phyloP scores from a whole-genome alignment of 2,888 invertebrate species.

The Paralinhomoeus sp. region DNA sequence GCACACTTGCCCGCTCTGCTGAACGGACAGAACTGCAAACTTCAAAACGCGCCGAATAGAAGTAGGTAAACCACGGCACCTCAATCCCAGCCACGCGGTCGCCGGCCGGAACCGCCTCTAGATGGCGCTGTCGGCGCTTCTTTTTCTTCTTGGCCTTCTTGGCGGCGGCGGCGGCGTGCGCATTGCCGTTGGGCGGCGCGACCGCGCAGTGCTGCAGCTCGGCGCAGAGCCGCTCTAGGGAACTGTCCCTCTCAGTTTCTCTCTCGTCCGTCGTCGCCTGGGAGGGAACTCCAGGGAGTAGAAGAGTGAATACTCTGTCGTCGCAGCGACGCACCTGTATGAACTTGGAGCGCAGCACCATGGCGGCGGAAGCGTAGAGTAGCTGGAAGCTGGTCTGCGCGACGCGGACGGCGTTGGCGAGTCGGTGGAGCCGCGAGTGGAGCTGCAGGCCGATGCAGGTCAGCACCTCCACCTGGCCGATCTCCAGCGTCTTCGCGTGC shows the following conservation, averaged over 20 bases:
- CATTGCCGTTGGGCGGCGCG: background rate
- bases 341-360: constrained; percentile 64
- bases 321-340: background rate
- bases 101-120: background rate
- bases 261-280: background rate
- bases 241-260: background rate
- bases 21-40: background rate
- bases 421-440: constrained; percentile 63
- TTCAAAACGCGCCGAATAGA: background rate
- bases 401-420: constrained; percentile 60
- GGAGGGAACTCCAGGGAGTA: background rate
- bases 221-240: constrained; percentile 3
- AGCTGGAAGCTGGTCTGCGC: constrained; percentile 84
- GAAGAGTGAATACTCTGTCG: background rate
- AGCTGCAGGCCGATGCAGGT: constrained; percentile 80
- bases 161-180: background rate
- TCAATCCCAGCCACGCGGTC: too few species aligned
- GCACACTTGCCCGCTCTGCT: too few species aligned
- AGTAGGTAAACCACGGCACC: background rate
- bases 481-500: constrained; percentile 85
- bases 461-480: constrained; percentile 82
- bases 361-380: constrained; percentile 61
- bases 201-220: constrained; percentile 3
- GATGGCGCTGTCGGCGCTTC: background rate
- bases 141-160: background rate